Base-by-base conservation (phyloP, 2,888 invertebrate species). In the Psylliodes chrysocephalus region DNA sequence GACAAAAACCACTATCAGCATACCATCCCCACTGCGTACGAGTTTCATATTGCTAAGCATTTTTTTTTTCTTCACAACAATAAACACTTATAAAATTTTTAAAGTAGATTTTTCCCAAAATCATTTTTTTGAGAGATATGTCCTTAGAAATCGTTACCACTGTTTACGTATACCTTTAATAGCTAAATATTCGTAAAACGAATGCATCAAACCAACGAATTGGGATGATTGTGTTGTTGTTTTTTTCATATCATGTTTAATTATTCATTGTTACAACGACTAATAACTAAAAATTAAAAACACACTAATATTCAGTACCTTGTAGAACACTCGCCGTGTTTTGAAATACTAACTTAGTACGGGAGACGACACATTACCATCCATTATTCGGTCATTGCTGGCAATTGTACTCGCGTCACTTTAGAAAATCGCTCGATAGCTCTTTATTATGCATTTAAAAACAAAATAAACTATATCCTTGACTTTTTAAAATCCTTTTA, bases 1-100 rank as follows among this genome's bases (percentile, higher is more conserved):
- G n/a, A n/a, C n/a, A n/a, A n/a, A n/a, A n/a, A n/a, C n/a, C n/a
- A n/a, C n/a, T n/a, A n/a, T n/a, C n/a, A n/a, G n/a, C n/a, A n/a
- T n/a, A 14, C 22, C n/a, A 8, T 5, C 22, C 8, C 46, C 46
- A 46, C 46, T 46, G 22, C 10, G n/a, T 46, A 22, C 22, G 33
- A 59, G 40, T 65, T 63, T 60, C 61, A 71, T 73, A 73, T 71
- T 71, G 73, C 73, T 68, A 73, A 73, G 71, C 71, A 62, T 68
- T 60, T 68, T 65, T n/a, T n/a, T n/a, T n/a, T n/a, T n/a, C n/a
- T n/a, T 64, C 67, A 64, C 66, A 66, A 69, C 66, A 69, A 69
- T 64, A 63, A 69, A 66, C 66, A 69, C 64, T 64, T 51, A 64
- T 66, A 64, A 60, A 63, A 66, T 68, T 61, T 63, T 64, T 28